phyloP scores from a whole-genome alignment of 2,888 invertebrate genomes.

The Xanthia togata region DNA sequence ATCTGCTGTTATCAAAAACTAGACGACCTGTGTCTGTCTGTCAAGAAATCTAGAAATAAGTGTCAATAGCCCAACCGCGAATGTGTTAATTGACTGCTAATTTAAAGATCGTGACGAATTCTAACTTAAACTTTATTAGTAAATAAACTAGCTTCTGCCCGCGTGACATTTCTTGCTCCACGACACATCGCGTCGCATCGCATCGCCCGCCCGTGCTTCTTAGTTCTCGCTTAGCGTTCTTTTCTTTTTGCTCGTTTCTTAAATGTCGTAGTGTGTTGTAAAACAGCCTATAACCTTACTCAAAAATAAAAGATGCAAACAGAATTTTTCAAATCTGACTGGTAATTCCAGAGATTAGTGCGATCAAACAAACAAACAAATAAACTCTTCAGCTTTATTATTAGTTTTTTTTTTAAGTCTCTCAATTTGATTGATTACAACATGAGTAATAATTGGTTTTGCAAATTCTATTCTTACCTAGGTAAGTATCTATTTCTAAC shows the following conservation, averaged over 20 bases:
- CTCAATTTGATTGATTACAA: background rate
- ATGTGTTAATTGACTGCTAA: constrained; percentile 6
- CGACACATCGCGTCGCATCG: background rate
- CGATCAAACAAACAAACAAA: too few species aligned
- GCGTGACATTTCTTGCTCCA: too few species aligned
- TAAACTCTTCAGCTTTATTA: too few species aligned
- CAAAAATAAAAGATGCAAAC: too few species aligned
- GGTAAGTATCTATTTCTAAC: background rate
- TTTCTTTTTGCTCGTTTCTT: background rate
- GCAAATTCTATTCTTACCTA: background rate
- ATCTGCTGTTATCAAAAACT: background rate
- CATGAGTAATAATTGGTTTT: background rate
- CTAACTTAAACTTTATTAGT: background rate
- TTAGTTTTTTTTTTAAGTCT: too few species aligned
- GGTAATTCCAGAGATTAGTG: too few species aligned
- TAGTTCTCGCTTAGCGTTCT: background rate
- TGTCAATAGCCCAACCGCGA: background rate
- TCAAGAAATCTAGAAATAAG: constrained; percentile 1
- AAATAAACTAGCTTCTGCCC: background rate
- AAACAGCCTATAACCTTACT: too few species aligned
- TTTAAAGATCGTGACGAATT: constrained; percentile 1
- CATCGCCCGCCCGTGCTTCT: background rate
- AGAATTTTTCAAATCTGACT: too few species aligned
- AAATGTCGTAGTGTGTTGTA: background rate
- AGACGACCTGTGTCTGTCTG: background rate